Percentiles rank a stretch among this genome's conserved stretches.
These are phyloP conservation scores for Matsumurasca onukii DNA, from an alignment of 1,140 invertebrate genomes.

Conservation along the genomic window DNA sequence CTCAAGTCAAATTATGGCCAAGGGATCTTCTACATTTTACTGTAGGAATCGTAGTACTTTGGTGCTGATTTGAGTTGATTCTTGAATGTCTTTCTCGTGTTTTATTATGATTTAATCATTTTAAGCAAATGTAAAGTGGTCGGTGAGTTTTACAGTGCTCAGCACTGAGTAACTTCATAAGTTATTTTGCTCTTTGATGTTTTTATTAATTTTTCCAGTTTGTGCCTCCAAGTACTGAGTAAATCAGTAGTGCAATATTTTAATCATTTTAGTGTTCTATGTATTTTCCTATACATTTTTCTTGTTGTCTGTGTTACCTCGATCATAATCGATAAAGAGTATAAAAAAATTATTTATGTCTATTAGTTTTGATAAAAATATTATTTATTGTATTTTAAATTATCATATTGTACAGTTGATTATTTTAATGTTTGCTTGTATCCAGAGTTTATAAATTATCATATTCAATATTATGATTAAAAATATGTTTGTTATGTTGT, in stretches of 20 bases:
- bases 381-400: constrained; percentile 18
- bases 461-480: constrained; percentile 15
- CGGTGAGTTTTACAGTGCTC: no score
- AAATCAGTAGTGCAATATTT: constrained; percentile 19
- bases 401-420: constrained; percentile 9
- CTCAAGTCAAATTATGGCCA: no score
- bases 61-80: no score
- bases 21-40: no score
- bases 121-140: no score
- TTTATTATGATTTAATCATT: no score
- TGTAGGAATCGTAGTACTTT: no score
- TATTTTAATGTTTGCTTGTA: constrained; percentile 8
- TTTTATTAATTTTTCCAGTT: background rate
- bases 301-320: constrained; percentile 22
- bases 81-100: no score
- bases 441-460: constrained; percentile 16
- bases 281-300: constrained; percentile 7
- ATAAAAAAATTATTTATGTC: constrained; percentile 14
- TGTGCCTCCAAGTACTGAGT: background rate
- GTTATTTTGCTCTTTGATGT: constrained; percentile 14
- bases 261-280: background rate
- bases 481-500: constrained; percentile 14
- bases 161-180: no score
- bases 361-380: constrained; percentile 6
- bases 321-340: no score